Evolutionary conservation across 2,113 vertebrate genomes (phyloP).

Genomic region (Cardinalis cardinalis): DNA sequence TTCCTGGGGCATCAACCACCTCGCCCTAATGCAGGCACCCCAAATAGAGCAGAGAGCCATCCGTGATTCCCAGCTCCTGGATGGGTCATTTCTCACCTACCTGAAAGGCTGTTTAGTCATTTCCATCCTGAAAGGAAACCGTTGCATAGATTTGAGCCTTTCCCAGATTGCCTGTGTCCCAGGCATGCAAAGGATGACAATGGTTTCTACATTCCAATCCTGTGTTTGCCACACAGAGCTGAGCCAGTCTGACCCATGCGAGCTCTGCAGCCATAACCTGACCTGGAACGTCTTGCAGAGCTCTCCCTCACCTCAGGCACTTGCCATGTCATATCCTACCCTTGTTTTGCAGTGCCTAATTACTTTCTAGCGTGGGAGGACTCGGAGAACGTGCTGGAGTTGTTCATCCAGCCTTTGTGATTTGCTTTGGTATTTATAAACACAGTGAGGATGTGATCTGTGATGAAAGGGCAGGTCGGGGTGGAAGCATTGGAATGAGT

Average conservation of each 20-base stretch:
- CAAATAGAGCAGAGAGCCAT: background rate
- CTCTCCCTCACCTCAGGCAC: background rate
- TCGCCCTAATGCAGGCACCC: background rate
- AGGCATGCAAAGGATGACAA: background rate
- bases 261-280: background rate
- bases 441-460: background rate
- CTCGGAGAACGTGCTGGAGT: constrained; percentile 16
- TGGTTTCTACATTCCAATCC: background rate
- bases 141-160: background rate
- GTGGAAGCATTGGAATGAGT: background rate
- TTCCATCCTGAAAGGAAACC: background rate
- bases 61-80: background rate
- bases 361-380: constrained; percentile 38
- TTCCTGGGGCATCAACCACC: background rate
- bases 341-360: constrained; percentile 4
- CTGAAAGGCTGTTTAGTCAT: background rate
- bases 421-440: constrained; percentile 37
- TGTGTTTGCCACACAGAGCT: background rate
- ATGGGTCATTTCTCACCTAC: background rate
- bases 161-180: background rate
- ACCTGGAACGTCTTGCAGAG: fast-evolving
- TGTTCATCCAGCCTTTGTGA: constrained; percentile 30
- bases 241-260: background rate
- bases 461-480: background rate
- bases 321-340: background rate